A percentile compares a stretch with the other conserved stretches of the same genome.
Conservation (phyloP, 2,113 vertebrate genomes). For the Elaphurus davidianus region DNA sequence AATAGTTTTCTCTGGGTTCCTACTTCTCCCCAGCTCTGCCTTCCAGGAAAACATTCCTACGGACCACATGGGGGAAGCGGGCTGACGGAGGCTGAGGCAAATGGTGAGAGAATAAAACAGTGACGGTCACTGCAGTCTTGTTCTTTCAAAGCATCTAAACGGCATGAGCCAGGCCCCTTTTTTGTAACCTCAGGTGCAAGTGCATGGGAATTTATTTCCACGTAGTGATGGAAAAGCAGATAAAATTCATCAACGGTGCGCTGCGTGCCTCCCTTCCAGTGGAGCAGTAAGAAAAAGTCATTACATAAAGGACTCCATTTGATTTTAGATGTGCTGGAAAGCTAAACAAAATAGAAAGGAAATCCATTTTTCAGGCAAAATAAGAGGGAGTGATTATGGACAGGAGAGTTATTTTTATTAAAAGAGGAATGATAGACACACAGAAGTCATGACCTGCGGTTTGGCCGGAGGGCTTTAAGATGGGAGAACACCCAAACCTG, state of each 20-base stretch:
- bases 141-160: neutral
- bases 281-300: slow-evolving; percentile 27
- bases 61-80: neutral
- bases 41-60: neutral
- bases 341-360: slow-evolving; percentile 41
- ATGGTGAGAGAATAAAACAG: neutral
- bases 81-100: accelerated
- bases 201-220: slow-evolving; percentile 21
- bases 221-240: neutral
- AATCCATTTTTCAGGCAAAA: neutral
- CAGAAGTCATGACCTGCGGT: neutral
- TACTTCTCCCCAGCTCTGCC: neutral
- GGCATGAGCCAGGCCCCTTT: neutral
- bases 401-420: neutral
- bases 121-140: neutral
- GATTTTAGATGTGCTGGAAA: slow-evolving; percentile 39
- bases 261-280: neutral
- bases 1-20: neutral
- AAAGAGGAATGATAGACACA: neutral
- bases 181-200: slow-evolving; percentile 8
- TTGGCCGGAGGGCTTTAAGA: neutral
- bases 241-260: slow-evolving; percentile 34
- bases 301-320: slow-evolving; percentile 44
- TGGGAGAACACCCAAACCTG: neutral
- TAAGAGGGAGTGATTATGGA: neutral